A percentile compares a stretch with the other conserved stretches of the same genome.
These are phyloP conservation scores for Zingel zingel DNA, from an alignment of 2,113 vertebrate genomes.

Conservation along the genomic window DNA sequence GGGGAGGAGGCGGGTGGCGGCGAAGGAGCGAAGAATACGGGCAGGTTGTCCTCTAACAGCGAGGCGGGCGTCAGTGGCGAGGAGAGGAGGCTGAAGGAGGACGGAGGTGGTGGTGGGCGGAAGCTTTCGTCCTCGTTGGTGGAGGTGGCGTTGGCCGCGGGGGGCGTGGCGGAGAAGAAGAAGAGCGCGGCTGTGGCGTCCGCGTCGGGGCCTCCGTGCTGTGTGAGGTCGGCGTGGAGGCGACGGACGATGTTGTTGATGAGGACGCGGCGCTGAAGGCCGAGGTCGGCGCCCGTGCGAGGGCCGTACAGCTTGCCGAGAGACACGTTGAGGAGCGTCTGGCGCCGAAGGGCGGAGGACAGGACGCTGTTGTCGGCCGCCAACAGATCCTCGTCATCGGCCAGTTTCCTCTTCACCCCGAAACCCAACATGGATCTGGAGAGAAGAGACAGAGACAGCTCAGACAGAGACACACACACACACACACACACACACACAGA, in stretches of 20 bases:
- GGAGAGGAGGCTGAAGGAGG: constrained; percentile 52
- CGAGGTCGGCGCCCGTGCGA: constrained; percentile 84
- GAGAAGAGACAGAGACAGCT: constrained; percentile 17
- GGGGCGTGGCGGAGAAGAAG: constrained; percentile 79
- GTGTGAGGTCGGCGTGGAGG: constrained; percentile 91
- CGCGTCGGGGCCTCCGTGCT: constrained; percentile 87
- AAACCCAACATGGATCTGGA: constrained; percentile 94
- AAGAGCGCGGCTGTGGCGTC: constrained; percentile 36
- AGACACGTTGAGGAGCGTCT: constrained; percentile 95
- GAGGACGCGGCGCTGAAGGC: constrained; percentile 91
- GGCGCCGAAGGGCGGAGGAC: constrained; percentile 92
- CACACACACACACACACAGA: background rate
- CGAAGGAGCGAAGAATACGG: constrained; percentile 87
- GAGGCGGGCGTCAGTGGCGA: constrained; percentile 89
- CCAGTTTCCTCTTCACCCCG: constrained; percentile 94
- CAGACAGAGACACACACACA: background rate
- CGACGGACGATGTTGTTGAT: constrained; percentile 93
- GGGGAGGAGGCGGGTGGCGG: constrained; percentile 56
- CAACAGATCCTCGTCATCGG: constrained; percentile 90
- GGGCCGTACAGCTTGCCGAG: constrained; percentile 93
- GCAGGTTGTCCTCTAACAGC: constrained; percentile 88
- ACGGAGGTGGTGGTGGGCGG: constrained; percentile 70
- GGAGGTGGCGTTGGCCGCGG: constrained; percentile 56
- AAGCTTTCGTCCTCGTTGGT: constrained; percentile 75
- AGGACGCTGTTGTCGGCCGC: constrained; percentile 85